Base-by-base conservation (phyloP, 2,797 vertebrate species). In the Bradypodion pumilum region DNA sequence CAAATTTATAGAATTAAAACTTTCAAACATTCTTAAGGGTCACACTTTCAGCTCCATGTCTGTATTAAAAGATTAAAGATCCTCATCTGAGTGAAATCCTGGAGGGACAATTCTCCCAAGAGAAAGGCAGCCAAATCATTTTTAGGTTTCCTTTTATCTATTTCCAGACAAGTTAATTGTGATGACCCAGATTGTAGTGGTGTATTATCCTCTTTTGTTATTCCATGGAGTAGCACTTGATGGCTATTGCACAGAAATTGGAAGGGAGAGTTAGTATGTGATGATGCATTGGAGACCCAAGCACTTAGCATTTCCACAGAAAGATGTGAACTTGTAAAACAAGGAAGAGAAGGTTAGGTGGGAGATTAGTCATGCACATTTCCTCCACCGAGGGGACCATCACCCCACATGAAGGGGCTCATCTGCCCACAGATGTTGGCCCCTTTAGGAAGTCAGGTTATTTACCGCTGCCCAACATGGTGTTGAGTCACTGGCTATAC, bases 61-160 rank as follows among this genome's bases (percentile, higher is more conserved):
- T 91, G 80, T 78, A 89, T 88, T 91, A 87, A 88, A 91, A 92
- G 89, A 93, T 91, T 92, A 92, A 94, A 93, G 84, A 91, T 49
- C 5, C 75, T 46, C 81, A 89, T 90, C 70, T 84, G 86, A 84
- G 88, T 66, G 82, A 92, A 92, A 85, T 81, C 82, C 88, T 90
- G 78, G 84, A 92, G 91, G 82, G 91, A 85, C 74, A 86, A 92
- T 69, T 86, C 89, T 92, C 92, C 79, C 74, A 69, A 93, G 89
- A 93, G 83, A 74, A 90, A 90, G 84, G 52, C 85, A 91, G 82
- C n/a, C 49, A 85, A 92, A 89, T 82, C 92, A 90, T 87, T 93
- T 91, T 90, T 88, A 91, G 87, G 85, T 92, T 93, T 91, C 88
- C 88, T 94, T 94, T 92, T 92, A 92, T 93, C 89, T 92, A 85